These are phyloP conservation scores for Psophia crepitans DNA, from an alignment of 2,113 vertebrate genomes.

Conservation along the genomic window DNA sequence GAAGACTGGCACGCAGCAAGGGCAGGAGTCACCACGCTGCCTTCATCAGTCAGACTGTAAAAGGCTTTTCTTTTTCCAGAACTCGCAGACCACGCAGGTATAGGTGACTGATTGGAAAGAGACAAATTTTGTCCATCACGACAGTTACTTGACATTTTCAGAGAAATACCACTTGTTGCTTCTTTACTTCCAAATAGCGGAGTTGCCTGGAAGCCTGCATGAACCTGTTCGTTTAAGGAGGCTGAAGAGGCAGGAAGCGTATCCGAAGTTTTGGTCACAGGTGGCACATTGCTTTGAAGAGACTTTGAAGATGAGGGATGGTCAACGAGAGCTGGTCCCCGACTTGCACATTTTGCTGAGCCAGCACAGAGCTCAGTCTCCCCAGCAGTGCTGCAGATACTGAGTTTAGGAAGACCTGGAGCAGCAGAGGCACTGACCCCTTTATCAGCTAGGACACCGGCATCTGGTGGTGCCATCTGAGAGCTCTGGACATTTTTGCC, in stretches of 20 bases:
- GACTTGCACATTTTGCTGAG: not conserved
- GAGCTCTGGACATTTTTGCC: conserved; percentile 45
- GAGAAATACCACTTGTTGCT: not conserved
- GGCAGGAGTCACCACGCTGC: not conserved
- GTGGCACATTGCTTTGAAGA: not conserved
- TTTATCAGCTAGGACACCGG: conserved; percentile 63
- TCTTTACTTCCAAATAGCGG: conserved; percentile 56
- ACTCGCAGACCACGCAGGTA: not conserved
- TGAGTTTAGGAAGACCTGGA: conserved; percentile 24
- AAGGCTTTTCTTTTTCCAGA: conserved; percentile 57
- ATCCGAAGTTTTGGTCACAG: not conserved
- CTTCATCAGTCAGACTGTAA: conserved; percentile 40
- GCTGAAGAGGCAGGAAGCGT: not conserved
- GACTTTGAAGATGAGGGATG: not conserved
- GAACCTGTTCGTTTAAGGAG: not conserved
- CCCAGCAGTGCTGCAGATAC: not conserved
- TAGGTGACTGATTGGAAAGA: not conserved
- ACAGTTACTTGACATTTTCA: not conserved
- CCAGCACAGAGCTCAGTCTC: not conserved
- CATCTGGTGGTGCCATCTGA: conserved; percentile 68
- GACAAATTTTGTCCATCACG: not conserved
- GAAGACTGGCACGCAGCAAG: not conserved
- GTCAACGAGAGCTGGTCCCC: not conserved
- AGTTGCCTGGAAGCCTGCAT: not conserved
- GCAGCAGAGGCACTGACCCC: conserved; percentile 34